Conservation (phyloP, 1,140 invertebrate species). For the Aricia agestis region DNA sequence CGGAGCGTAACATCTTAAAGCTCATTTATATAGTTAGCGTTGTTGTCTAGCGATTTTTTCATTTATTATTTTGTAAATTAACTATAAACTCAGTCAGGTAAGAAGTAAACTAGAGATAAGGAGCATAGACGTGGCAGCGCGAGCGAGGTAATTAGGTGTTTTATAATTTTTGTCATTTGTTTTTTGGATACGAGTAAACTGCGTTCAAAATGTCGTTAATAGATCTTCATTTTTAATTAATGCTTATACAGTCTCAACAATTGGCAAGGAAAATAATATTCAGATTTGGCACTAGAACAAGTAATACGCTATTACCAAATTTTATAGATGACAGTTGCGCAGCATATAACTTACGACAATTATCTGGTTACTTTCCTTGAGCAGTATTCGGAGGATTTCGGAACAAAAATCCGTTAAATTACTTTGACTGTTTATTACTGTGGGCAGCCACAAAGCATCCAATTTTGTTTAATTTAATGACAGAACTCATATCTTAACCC, state of each 20-base stretch:
- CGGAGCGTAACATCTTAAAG: constrained; percentile 66
- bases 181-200: background rate
- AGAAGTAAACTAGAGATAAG: background rate
- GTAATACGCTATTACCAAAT: background rate
- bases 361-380: background rate
- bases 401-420: background rate
- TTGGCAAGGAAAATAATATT: background rate
- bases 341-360: background rate
- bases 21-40: constrained; percentile 66
- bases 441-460: background rate
- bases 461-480: background rate
- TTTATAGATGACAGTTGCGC: background rate
- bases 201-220: background rate
- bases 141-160: background rate
- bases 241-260: background rate
- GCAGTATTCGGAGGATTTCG: background rate
- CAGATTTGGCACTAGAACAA: background rate
- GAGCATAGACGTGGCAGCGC: background rate
- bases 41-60: constrained; percentile 50
- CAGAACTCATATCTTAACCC: background rate
- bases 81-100: constrained; percentile 13
- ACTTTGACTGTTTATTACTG: background rate
- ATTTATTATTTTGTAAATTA: constrained; percentile 22
- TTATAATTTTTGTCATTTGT: background rate
- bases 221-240: background rate